Evolutionary conservation across 2,888 invertebrate genomes (phyloP).

Genomic region (Imbricaverruca yamaguchii): DNA sequence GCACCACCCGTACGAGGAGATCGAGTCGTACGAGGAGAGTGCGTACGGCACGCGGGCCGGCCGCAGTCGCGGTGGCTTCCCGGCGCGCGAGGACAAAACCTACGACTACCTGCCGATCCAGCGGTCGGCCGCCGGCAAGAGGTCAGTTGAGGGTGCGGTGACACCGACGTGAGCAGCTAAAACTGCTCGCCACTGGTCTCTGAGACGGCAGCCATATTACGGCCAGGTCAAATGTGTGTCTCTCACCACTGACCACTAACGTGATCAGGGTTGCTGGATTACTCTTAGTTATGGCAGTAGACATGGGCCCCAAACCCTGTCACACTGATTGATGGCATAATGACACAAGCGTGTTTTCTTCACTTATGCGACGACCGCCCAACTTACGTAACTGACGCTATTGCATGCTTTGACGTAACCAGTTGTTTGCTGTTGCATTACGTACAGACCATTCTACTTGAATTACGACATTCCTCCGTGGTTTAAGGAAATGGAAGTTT

Average conservation of each 20-base stretch:
- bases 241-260: neutral
- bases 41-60: neutral
- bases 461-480: too few relatives aligned
- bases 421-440: too few relatives aligned
- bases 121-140: neutral
- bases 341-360: too few relatives aligned
- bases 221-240: neutral
- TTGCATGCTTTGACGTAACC: too few relatives aligned
- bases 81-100: neutral
- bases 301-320: too few relatives aligned
- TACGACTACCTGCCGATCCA: slow-evolving; percentile 16
- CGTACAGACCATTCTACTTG: too few relatives aligned
- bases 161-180: neutral
- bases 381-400: too few relatives aligned
- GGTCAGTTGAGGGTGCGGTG: neutral
- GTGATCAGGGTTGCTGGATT: neutral
- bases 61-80: neutral
- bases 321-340: too few relatives aligned
- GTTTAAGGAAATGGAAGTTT: too few relatives aligned
- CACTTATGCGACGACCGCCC: too few relatives aligned
- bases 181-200: too few relatives aligned
- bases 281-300: neutral
- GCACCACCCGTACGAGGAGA: slow-evolving; percentile 15
- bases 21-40: slow-evolving; percentile 11
- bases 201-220: neutral